Percentiles rank a stretch among this genome's conserved stretches.
Conservation (phyloP, 2,797 vertebrate species). For the Galagoides demidoff region DNA sequence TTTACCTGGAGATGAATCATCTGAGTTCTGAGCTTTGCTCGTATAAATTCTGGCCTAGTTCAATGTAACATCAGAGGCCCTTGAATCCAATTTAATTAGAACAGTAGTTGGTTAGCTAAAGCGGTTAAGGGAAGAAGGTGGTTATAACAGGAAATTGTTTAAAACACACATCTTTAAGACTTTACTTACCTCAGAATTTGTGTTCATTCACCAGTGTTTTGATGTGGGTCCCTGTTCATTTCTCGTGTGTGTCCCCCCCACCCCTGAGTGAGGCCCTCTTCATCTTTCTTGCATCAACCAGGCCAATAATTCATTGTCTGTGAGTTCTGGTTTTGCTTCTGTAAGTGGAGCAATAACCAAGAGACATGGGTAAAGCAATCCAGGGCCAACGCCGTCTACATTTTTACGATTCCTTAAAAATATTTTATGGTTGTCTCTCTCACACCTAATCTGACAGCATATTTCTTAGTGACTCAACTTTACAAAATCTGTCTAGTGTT, state of each 20-base stretch:
- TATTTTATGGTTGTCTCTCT: constrained; percentile 39
- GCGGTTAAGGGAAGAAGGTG: constrained; percentile 30
- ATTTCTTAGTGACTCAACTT: constrained; percentile 59
- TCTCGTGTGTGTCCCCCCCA: not conserved
- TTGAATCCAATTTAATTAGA: constrained; percentile 39
- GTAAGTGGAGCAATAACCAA: not conserved
- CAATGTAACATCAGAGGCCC: constrained; percentile 28
- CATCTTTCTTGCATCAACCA: not conserved
- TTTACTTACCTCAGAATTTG: not conserved
- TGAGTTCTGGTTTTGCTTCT: not conserved
- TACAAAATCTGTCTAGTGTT: constrained; percentile 8
- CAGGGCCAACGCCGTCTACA: not conserved
- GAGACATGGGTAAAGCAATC: not conserved
- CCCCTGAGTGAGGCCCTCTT: not conserved
- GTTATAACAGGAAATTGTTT: constrained; percentile 4
- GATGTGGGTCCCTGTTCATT: not conserved
- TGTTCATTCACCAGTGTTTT: not conserved
- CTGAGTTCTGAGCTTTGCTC: constrained; percentile 27
- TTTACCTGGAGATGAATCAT: not conserved
- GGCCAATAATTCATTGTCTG: not conserved
- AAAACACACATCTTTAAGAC: not conserved
- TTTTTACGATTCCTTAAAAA: constrained; percentile 48
- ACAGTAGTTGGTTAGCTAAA: not conserved
- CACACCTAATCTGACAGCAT: constrained; percentile 20
- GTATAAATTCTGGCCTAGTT: constrained; percentile 35